A percentile compares a stretch with the other conserved stretches of the same genome.
phyloP scores from a whole-genome alignment of 2,888 invertebrate species.

The Sarcophaga carnaria region DNA sequence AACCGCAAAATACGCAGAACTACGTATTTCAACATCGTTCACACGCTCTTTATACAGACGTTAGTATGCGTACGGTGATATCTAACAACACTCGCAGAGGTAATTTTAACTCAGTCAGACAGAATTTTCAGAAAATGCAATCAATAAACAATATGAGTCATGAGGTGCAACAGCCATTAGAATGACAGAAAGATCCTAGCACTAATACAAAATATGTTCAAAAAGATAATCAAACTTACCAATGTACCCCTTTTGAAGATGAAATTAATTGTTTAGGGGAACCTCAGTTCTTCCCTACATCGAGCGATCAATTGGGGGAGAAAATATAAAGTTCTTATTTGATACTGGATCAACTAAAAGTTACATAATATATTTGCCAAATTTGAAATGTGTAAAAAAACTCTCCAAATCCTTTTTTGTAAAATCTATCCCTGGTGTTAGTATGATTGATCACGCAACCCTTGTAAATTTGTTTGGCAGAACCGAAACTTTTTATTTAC shows the following conservation, averaged over 20 bases:
- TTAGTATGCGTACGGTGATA: background rate
- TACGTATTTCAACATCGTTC: background rate
- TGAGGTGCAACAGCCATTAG: background rate
- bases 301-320: constrained; percentile 40
- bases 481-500: constrained; percentile 57
- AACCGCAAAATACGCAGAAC: constrained; percentile 9
- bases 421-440: constrained; percentile 53
- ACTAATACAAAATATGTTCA: background rate
- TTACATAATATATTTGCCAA: constrained; percentile 53
- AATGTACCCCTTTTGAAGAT: constrained; percentile 33
- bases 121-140: constrained; percentile 34
- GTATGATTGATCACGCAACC: constrained; percentile 28
- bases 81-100: constrained; percentile 7
- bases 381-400: constrained; percentile 44
- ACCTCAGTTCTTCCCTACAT: constrained; percentile 35
- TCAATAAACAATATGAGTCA: constrained; percentile 47
- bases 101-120: constrained; percentile 3
- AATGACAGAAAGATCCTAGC: background rate
- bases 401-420: constrained; percentile 23
- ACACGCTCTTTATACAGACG: constrained; percentile 19
- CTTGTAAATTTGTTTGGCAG: constrained; percentile 52
- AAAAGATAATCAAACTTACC: constrained; percentile 10
- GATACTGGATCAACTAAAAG: constrained; percentile 63
- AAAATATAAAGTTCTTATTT: constrained; percentile 43
- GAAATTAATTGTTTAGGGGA: constrained; percentile 60